These are phyloP conservation scores for Caenorhabditis inopinata DNA, from an alignment of 1,140 invertebrate genomes.

Conservation along the genomic window DNA sequence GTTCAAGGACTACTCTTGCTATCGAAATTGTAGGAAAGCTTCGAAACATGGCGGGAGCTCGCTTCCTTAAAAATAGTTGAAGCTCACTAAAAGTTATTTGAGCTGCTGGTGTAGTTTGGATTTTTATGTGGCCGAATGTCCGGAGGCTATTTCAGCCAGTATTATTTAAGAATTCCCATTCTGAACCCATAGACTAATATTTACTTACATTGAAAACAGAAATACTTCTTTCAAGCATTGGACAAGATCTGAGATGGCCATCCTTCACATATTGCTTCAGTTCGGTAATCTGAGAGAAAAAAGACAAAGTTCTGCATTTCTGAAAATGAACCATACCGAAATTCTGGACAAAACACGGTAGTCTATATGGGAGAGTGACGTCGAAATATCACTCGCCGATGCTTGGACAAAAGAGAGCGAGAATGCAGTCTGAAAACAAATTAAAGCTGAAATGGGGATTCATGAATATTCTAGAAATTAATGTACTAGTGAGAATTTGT, in stretches of 20 bases:
- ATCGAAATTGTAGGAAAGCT: too few species aligned
- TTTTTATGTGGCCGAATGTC: too few species aligned
- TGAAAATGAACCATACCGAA: slow-evolving; percentile 34
- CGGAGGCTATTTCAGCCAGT: background rate
- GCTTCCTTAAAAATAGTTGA: too few species aligned
- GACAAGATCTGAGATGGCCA: slow-evolving; percentile 51
- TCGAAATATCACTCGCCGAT: slow-evolving; percentile 58
- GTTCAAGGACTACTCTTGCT: too few species aligned
- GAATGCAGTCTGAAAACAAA: slow-evolving; percentile 9
- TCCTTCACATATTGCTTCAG: slow-evolving; percentile 60
- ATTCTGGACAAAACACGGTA: slow-evolving; percentile 44
- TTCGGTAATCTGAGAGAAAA: slow-evolving; percentile 55
- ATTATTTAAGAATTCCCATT: background rate
- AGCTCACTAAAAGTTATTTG: too few species aligned
- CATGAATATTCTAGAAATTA: background rate
- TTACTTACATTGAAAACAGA: slow-evolving; percentile 63
- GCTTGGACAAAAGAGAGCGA: slow-evolving; percentile 62
- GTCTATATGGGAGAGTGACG: slow-evolving; percentile 44
- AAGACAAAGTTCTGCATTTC: background rate
- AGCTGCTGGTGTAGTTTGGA: too few species aligned
- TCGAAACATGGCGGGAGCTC: too few species aligned
- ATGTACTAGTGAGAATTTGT: slow-evolving; percentile 57
- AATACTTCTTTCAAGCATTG: slow-evolving; percentile 61
- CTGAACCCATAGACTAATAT: background rate
- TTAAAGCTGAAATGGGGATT: background rate